Evolutionary conservation across 2,888 invertebrate species (phyloP).

Genomic region (Megamerina dolium): DNA sequence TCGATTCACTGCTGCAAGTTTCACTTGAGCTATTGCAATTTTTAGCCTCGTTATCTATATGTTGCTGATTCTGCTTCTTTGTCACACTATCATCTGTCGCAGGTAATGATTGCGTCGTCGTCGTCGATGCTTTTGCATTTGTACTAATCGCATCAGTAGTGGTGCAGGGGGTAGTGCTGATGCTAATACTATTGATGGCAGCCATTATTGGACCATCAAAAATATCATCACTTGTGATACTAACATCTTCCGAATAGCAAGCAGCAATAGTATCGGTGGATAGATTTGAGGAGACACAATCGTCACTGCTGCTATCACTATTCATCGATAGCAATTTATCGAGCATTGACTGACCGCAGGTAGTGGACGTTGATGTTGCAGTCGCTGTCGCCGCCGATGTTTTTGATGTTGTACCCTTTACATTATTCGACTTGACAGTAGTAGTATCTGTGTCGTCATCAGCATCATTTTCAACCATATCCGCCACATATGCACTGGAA

Average conservation of each 20-base stretch:
- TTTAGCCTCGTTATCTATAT: too few relatives aligned
- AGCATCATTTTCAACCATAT: constrained; percentile 34
- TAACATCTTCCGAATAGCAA: constrained; percentile 41
- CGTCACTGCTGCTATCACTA: constrained; percentile 44
- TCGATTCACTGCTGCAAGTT: too few relatives aligned
- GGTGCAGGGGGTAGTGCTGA: constrained; percentile 11
- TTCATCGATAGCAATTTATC: constrained; percentile 46
- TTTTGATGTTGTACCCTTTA: constrained; percentile 20
- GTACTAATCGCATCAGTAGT: constrained; percentile 3
- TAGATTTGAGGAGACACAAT: constrained; percentile 39
- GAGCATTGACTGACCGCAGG: constrained; percentile 38
- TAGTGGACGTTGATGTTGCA: constrained; percentile 10
- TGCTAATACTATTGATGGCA: constrained; percentile 13
- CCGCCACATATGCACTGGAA: constrained; percentile 12
- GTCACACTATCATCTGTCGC: too few relatives aligned
- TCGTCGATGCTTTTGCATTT: constrained; percentile 5
- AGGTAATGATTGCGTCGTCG: too few relatives aligned
- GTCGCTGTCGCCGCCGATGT: not conserved
- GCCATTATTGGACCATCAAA: constrained; percentile 27
- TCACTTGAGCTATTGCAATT: too few relatives aligned
- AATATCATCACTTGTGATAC: constrained; percentile 42
- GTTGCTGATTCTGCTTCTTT: too few relatives aligned
- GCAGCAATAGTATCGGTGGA: constrained; percentile 43
- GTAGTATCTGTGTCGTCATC: constrained; percentile 44
- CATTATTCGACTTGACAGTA: constrained; percentile 32